Evolutionary conservation across 2,888 invertebrate genomes (phyloP).

Genomic region (Epinotia brunnichana): DNA sequence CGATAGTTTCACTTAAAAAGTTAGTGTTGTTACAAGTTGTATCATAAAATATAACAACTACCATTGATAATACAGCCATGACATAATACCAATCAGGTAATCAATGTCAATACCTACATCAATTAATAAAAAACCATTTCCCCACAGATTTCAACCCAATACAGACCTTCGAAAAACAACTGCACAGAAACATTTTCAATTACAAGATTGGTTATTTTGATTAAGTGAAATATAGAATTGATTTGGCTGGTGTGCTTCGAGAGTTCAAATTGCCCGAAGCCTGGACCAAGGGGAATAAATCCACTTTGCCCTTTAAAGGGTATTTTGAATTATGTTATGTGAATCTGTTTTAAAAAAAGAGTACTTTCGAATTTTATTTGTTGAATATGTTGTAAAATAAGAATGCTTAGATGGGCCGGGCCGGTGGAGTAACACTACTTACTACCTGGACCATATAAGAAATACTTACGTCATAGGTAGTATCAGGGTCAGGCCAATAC

Average conservation of each 20-base stretch:
- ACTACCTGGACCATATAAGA: no score
- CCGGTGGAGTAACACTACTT: no score
- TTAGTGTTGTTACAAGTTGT: no score
- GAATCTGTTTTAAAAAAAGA: no score
- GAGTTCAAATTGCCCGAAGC: neutral
- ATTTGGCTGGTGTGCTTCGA: neutral
- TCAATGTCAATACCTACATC: neutral
- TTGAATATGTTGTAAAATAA: no score
- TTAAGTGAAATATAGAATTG: slow-evolving; percentile 7
- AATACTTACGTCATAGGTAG: no score
- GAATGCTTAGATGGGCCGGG: no score
- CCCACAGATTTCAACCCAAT: neutral
- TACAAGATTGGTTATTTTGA: slow-evolving; percentile 7
- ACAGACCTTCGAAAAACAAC: neutral
- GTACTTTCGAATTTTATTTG: no score
- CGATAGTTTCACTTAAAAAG: no score
- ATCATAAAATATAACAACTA: no score
- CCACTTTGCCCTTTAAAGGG: neutral
- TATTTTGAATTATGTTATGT: neutral
- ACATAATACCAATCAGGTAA: neutral
- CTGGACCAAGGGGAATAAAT: neutral
- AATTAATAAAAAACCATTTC: slow-evolving; percentile 7
- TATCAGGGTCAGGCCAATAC: no score
- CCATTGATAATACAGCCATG: no score
- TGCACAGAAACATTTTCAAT: neutral